Evolutionary conservation across 2,113 vertebrate genomes (phyloP), one percentile per base, ranked within the genome.

Genomic region (Solea solea): DNA sequence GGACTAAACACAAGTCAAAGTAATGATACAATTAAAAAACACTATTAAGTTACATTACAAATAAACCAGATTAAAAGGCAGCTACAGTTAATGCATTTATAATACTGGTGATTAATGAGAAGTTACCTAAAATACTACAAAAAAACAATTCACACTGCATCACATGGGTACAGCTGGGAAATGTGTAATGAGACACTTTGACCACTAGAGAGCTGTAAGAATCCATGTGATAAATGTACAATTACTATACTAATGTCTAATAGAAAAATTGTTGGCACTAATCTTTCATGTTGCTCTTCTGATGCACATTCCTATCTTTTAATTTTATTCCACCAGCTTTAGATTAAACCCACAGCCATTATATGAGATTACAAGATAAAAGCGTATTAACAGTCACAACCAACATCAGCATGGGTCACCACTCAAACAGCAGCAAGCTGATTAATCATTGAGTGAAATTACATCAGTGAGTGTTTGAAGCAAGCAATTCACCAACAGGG

Each of bases 201-300:
- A 66, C 94, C 96, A 95, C 94, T 94, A 95, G 94, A 95, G 93
- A 87, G 94, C 94, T 91, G 92, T 90, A 94, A 80, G 71, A 88
- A 76, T 76, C 91, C 83, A 83, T 72, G 3, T 34, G 34, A 34
- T 34, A 34, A 34, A 34, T 34, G 5, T 34, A 34, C 34, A 34
- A 34, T 34, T 34, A 6, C 3, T 34, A 34, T 34, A 34, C 0
- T n/a, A n/a, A n/a, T 34, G 5, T 34, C 1, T 6, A 34, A 34
- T 34, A 34, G 34, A 34, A 34, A 34, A 1, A 21, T 3, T 34
- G 34, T 34, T 34, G 3, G 34, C 34, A 34, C 5, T 34, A 34
- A 34, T 51, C 16, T 4, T 69, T 64, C 10, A 49, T 49, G 34
- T 34, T 34, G 34, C 2, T 34, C 34, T 34, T 34, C 34, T 34